A percentile compares a stretch with the other conserved stretches of the same genome.
phyloP scores from a whole-genome alignment of 2,113 vertebrate genomes.

The Mormyrus iriodes region DNA sequence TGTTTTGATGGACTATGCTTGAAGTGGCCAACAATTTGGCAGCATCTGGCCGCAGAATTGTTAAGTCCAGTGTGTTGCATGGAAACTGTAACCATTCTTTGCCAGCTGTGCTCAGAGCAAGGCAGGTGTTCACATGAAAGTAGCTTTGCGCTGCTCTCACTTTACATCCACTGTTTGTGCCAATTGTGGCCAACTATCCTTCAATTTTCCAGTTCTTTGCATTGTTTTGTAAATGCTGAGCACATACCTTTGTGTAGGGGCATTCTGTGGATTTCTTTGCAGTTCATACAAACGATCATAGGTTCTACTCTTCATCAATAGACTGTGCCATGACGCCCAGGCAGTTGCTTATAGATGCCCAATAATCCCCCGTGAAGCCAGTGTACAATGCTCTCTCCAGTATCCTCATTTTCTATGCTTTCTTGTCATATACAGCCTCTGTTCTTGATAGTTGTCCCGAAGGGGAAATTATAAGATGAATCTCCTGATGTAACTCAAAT shows the following conservation, averaged over 20 bases:
- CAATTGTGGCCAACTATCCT: slow-evolving; percentile 23
- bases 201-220: slow-evolving; percentile 16
- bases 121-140: slow-evolving; percentile 17
- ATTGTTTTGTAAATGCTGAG: neutral
- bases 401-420: neutral
- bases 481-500: neutral
- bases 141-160: slow-evolving; percentile 15
- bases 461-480: neutral
- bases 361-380: neutral
- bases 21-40: neutral
- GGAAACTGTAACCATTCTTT: slow-evolving; percentile 21
- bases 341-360: neutral
- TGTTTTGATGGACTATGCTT: slow-evolving; percentile 15
- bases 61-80: neutral
- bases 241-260: slow-evolving; percentile 20
- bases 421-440: neutral
- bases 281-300: neutral
- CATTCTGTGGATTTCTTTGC: neutral
- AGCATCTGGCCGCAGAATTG: slow-evolving; percentile 12
- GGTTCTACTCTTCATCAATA: neutral
- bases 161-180: slow-evolving; percentile 17
- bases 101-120: slow-evolving; percentile 37
- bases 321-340: neutral
- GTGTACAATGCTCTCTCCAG: neutral
- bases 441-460: neutral